A percentile compares a stretch with the other conserved stretches of the same genome.
These are phyloP conservation scores for Acleris cristana DNA, from an alignment of 2,888 invertebrate genomes.

Conservation along the genomic window DNA sequence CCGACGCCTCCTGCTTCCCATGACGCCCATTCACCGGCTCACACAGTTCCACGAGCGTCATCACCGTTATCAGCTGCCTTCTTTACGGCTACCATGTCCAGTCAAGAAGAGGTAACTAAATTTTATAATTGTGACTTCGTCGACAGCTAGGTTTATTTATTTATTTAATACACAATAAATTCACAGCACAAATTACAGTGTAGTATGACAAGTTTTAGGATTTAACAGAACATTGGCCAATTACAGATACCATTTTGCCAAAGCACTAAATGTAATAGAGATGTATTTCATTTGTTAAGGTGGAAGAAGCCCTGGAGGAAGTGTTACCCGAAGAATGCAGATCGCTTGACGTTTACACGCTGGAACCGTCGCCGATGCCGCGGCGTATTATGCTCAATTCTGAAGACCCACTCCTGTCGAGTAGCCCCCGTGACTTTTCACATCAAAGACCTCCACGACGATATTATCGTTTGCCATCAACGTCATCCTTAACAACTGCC, in stretches of 20 bases:
- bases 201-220: no score
- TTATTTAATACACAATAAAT: no score
- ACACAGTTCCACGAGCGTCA: constrained; percentile 87
- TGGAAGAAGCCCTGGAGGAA: constrained; percentile 93
- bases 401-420: constrained; percentile 92
- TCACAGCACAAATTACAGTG: no score
- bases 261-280: no score
- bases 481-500: constrained; percentile 56
- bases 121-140: constrained; percentile 25
- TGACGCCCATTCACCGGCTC: constrained; percentile 88
- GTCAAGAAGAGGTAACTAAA: constrained; percentile 87
- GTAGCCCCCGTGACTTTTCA: constrained; percentile 91
- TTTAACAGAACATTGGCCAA: no score
- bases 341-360: constrained; percentile 84
- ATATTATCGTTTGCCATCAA: constrained; percentile 55
- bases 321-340: constrained; percentile 91
- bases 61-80: constrained; percentile 93
- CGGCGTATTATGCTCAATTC: constrained; percentile 95
- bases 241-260: no score
- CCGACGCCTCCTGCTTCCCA: constrained; percentile 95
- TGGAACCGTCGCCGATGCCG: constrained; percentile 87
- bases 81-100: constrained; percentile 93
- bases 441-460: constrained; percentile 69
- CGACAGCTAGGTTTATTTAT: no score
- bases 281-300: constrained; percentile 61